phyloP scores from a whole-genome alignment of 2,113 vertebrate species.

The Columba livia region DNA sequence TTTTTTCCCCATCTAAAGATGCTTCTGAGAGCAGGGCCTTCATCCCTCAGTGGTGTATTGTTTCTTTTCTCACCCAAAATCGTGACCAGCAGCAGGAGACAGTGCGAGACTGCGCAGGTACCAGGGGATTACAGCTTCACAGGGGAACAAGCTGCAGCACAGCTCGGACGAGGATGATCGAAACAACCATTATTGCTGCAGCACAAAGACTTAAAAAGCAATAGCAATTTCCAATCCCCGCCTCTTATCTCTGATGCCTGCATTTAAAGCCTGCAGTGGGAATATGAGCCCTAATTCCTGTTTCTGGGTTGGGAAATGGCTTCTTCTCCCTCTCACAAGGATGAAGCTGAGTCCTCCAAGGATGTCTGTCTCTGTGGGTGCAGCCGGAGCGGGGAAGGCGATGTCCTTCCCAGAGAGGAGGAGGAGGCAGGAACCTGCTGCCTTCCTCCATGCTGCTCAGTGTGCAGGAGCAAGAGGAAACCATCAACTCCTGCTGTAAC shows the following conservation, averaged over 20 bases:
- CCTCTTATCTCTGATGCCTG: not conserved
- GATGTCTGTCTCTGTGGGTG: not conserved
- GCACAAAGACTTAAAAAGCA: not conserved
- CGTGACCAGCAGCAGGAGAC: not conserved
- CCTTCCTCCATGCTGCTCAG: not conserved
- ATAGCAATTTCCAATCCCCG: not conserved
- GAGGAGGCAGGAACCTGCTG: not conserved
- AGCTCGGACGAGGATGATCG: not conserved
- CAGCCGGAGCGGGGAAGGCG: accelerated
- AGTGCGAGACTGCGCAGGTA: not conserved
- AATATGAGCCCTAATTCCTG: not conserved
- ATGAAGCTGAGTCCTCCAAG: not conserved
- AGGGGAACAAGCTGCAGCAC: not conserved
- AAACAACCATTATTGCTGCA: not conserved
- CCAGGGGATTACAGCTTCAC: not conserved
- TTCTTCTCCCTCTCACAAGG: not conserved
- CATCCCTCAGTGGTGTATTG: not conserved
- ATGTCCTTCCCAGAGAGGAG: not conserved
- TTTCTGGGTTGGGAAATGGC: not conserved
- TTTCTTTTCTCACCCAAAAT: not conserved
- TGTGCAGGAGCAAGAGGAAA: accelerated
- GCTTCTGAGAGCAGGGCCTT: not conserved
- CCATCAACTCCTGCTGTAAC: not conserved
- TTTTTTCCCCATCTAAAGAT: not conserved
- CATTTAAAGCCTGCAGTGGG: accelerated